Evolutionary conservation across 2,113 vertebrate genomes (phyloP), one percentile per base, ranked within the genome.

Genomic region (Cavia aperea): DNA sequence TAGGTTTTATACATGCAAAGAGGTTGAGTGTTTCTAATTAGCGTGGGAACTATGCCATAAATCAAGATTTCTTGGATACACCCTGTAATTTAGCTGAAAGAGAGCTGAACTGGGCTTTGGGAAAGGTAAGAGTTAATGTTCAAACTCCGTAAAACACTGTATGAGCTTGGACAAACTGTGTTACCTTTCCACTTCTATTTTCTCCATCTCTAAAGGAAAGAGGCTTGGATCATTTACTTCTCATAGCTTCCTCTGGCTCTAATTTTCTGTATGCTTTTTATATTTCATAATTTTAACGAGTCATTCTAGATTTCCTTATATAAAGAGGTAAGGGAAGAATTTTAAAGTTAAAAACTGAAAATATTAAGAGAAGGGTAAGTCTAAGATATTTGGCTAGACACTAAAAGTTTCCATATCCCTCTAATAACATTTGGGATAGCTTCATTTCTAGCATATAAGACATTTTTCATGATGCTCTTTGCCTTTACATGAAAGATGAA

Each of bases 291-390:
- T 14, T 65, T 84, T 79, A 83, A 36, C 39, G 77, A 72, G 9
- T 24, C 81, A 23, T 58, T 79, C 24, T 62, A 89, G 4, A 68
- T 56, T 68, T 81, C 16, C 63, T 94, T 72, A 7, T 77, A 33
- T 68, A 15, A 46, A n/a, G 12, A 58, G 24, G 3, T 56, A 89
- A 78, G 85, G 77, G 39, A 43, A 73, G 54, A 51, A 86, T 73
- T 92, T 88, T 87, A 90, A 39, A 66, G 16, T 90, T 90, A 83
- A 94, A 86, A 79, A 54, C 62, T 23, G 72, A 89, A 92, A 88
- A 78, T 54, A 81, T 79, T 31, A 21, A 82, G 72, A 65, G 72
- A 24, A 81, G 56, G 31, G 19, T 51, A 33, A 86, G 86, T 46
- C 11, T 93, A 54, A 78, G 12, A 54, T 81, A 65, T n/a, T 60